Evolutionary conservation across 2,113 vertebrate species (phyloP).

Genomic region (Rhynchopsitta pachyrhyncha): DNA sequence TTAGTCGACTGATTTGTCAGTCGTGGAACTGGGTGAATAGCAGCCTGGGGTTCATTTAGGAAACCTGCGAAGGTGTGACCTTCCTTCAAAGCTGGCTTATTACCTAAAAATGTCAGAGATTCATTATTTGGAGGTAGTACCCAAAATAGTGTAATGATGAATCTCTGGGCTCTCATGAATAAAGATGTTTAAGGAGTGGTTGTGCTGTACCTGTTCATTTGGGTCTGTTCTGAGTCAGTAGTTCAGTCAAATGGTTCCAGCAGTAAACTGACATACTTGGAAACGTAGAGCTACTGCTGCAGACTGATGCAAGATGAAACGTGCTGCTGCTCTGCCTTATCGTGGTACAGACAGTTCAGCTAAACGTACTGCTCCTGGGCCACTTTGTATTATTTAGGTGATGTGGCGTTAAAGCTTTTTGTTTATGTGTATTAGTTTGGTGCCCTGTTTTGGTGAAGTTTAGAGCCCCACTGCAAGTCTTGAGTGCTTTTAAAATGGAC

Average conservation of each 20-base stretch:
- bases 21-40: background rate
- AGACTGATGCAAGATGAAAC: background rate
- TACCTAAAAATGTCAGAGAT: background rate
- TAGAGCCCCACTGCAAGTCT: fast-evolving
- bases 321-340: background rate
- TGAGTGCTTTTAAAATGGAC: background rate
- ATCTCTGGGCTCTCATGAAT: background rate
- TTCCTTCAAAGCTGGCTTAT: fast-evolving
- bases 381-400: background rate
- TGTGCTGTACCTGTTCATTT: background rate
- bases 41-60: fast-evolving
- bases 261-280: background rate
- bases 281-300: background rate
- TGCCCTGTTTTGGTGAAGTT: fast-evolving
- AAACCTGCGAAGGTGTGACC: fast-evolving
- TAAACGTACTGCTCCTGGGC: background rate
- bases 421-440: background rate
- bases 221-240: background rate
- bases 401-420: background rate
- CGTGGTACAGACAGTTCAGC: fast-evolving
- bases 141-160: fast-evolving
- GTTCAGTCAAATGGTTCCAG: background rate
- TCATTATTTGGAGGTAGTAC: fast-evolving
- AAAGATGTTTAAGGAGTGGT: background rate
- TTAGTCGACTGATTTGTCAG: background rate